Percentiles rank a stretch among this genome's conserved stretches.
Conservation (phyloP, 2,888 invertebrate genomes). For the Oxycera nigricornis region DNA sequence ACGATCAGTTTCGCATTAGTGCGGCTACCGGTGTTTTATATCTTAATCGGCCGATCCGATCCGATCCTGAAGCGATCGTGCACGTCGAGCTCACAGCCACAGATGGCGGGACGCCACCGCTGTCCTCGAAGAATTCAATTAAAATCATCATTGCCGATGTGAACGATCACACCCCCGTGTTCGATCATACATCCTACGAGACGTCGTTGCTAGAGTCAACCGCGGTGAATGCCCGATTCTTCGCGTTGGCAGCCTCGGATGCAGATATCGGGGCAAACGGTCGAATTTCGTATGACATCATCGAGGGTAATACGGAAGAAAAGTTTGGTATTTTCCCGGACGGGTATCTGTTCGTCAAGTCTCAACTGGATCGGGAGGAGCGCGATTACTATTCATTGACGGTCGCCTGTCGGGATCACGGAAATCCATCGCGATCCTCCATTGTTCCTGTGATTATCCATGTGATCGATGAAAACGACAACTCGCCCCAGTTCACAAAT, state of each 20-base stretch:
- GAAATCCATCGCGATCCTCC: slow-evolving; percentile 78
- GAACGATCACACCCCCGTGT: slow-evolving; percentile 95
- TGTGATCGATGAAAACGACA: slow-evolving; percentile 96
- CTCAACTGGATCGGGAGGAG: slow-evolving; percentile 85
- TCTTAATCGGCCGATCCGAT: slow-evolving; percentile 79
- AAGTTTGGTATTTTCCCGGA: slow-evolving; percentile 96
- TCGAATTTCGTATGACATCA: slow-evolving; percentile 79
- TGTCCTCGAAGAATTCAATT: slow-evolving; percentile 78
- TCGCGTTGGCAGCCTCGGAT: slow-evolving; percentile 88
- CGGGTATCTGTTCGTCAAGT: slow-evolving; percentile 88
- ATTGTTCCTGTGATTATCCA: slow-evolving; percentile 91
- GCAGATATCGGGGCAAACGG: slow-evolving; percentile 85
- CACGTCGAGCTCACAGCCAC: slow-evolving; percentile 82
- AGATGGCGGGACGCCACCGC: slow-evolving; percentile 80
- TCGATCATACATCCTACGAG: slow-evolving; percentile 91
- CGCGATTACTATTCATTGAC: slow-evolving; percentile 90
- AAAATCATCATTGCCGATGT: slow-evolving; percentile 82
- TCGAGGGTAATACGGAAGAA: slow-evolving; percentile 83
- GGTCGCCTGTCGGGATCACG: slow-evolving; percentile 83
- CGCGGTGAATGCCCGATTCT: slow-evolving; percentile 88
- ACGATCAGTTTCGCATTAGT: slow-evolving; percentile 83
- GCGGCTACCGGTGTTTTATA: slow-evolving; percentile 88
- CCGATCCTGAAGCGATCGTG: slow-evolving; percentile 74
- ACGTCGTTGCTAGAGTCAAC: slow-evolving; percentile 90
- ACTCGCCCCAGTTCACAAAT: slow-evolving; percentile 90